Conservation (phyloP, 2,888 invertebrate species). For the Drosophila longiperda region DNA sequence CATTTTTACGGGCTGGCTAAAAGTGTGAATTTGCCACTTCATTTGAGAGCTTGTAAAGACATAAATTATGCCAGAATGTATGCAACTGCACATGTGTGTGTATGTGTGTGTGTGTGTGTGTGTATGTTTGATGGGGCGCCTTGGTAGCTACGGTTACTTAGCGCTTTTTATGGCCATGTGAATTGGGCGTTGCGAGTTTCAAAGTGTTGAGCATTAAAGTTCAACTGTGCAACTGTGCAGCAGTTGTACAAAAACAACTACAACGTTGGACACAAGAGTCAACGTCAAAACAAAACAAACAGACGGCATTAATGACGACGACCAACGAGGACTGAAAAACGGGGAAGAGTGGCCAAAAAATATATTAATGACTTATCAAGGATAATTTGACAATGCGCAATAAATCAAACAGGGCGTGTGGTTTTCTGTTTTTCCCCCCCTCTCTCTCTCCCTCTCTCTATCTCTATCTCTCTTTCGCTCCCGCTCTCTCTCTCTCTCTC, state of each 20-base stretch:
- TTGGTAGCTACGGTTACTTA: conserved; percentile 55
- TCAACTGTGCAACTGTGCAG: conserved; percentile 55
- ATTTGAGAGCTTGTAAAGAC: conserved; percentile 76
- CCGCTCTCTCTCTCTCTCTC: background rate
- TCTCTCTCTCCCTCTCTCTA: background rate
- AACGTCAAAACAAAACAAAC: conserved; percentile 66
- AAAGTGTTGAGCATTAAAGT: conserved; percentile 68
- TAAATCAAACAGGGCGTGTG: conserved; percentile 83
- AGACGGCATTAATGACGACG: conserved; percentile 53
- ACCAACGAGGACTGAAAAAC: conserved; percentile 6
- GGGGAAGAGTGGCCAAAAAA: conserved; percentile 67
- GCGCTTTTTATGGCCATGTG: conserved; percentile 70
- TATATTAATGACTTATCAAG: conserved; percentile 85
- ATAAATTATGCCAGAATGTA: conserved; percentile 61
- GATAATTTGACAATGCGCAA: conserved; percentile 85
- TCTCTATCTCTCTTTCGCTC: background rate
- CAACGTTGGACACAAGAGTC: conserved; percentile 55
- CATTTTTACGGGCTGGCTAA: conserved; percentile 71
- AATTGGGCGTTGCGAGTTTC: conserved; percentile 55
- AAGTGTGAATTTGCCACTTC: conserved; percentile 83
- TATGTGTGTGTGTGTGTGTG: conserved; percentile 11
- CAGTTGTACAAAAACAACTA: conserved; percentile 8
- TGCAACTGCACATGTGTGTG: background rate
- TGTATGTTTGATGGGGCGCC: conserved; percentile 30
- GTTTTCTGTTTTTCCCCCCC: conserved; percentile 25